Conservation (phyloP, 1,140 invertebrate genomes). For the Bicyclus anynana region DNA sequence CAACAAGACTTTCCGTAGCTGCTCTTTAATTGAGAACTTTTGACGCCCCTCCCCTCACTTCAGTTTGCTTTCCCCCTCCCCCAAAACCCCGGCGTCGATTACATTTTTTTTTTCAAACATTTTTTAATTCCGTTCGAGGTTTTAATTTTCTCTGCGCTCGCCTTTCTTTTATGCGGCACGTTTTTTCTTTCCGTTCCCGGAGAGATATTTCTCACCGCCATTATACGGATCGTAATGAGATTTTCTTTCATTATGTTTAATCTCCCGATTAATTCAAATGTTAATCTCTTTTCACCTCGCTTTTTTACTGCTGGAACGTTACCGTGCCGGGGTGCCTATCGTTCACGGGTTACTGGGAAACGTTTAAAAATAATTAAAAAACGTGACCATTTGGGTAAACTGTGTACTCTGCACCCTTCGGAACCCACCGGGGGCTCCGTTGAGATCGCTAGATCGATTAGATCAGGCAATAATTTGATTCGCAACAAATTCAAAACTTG, state of each 20-base stretch:
- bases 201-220: slow-evolving; percentile 72
- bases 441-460: slow-evolving; percentile 50
- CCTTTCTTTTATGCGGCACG: slow-evolving; percentile 61
- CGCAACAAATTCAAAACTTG: slow-evolving; percentile 70
- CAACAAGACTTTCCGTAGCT: slow-evolving; percentile 60
- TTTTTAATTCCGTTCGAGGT: slow-evolving; percentile 73
- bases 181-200: slow-evolving; percentile 56
- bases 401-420: slow-evolving; percentile 18
- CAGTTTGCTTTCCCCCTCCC: slow-evolving; percentile 19
- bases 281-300: slow-evolving; percentile 70
- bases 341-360: slow-evolving; percentile 41
- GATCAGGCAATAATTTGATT: slow-evolving; percentile 74
- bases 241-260: slow-evolving; percentile 78
- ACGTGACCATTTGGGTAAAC: slow-evolving; percentile 46
- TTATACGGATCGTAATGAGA: slow-evolving; percentile 74
- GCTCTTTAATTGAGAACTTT: slow-evolving; percentile 73
- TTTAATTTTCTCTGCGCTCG: slow-evolving; percentile 72
- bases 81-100: slow-evolving; percentile 66
- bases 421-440: slow-evolving; percentile 30
- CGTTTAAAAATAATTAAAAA: slow-evolving; percentile 67
- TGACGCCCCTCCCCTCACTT: slow-evolving; percentile 26
- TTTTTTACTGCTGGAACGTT: slow-evolving; percentile 51
- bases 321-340: slow-evolving; percentile 51
- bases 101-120: slow-evolving; percentile 75
- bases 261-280: slow-evolving; percentile 77